Base-by-base conservation (phyloP, 2,797 vertebrate species). In the Sternotherus odoratus region DNA sequence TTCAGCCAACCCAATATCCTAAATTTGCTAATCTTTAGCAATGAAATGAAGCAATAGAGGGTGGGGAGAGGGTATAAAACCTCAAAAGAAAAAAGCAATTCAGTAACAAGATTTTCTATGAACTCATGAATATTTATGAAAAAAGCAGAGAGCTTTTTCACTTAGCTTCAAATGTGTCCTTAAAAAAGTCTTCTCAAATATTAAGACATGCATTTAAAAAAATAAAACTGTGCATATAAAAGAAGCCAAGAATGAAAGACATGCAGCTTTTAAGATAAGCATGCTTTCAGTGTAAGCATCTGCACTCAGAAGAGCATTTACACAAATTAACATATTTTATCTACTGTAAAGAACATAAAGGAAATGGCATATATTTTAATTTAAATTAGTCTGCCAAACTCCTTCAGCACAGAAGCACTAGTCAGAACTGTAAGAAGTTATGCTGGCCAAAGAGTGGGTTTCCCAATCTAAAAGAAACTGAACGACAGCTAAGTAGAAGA, bases 271-370 rank as follows among this genome's bases (percentile, higher is more conserved):
- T 95, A 97, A 98, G 97, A 98, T 97, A 98, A 98, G 97, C 92
- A 79, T 92, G 89, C 94, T 97, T 98, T 97, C 95, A 95, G 79
- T 79, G 88, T 90, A 90, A 97, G 96, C 97, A 98, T 98, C 97
- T 97, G 96, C 85, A 96, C 96, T 97, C 97, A 96, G 96, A 97
- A 96, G 95, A 97, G 95, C 95, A 97, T 98, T 98, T 98, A 98
- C 97, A 98, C 97, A 98, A 97, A 98, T 98, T 98, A 98, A 89
- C 98, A 98, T 98, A 98, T 98, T 98, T 98, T 98, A 98, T 97
- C 95, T 97, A 97, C 97, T 98, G 89, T 97, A 97, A 97, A 94
- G 93, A 90, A 91, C 92, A 97, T 90, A 96, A 97, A 97, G 93
- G 96, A 96, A 95, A 94, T 96, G 95, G 91, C 96, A 96, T 81